Evolutionary conservation across 2,113 vertebrate species (phyloP), one percentile per base, ranked within the genome.

Genomic region (Halichoeres trimaculatus): DNA sequence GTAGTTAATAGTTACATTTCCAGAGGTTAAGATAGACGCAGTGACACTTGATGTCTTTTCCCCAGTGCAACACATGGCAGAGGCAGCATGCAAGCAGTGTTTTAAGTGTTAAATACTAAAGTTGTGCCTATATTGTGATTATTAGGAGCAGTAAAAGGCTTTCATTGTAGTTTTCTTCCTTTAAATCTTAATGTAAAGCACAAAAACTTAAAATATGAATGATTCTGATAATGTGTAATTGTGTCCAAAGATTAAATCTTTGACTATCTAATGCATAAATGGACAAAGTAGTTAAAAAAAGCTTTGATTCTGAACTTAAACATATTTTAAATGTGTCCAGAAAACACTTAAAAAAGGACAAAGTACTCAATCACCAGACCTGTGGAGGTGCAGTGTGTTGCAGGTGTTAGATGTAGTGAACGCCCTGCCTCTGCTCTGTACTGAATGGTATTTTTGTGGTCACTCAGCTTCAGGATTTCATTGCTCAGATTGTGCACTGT

Each of bases 21-120:
- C 69, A 1, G n/a, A 55, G 66, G 35, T 65, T 65, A 34, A 36
- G 55, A 60, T 61, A 4, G 16, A 12, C 11, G 43, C n/a, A 59
- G 36, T 56, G 7, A 34, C n/a, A n/a, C n/a, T n/a, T 75, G 2
- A 38, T 7, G 45, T 30, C 35, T 36, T 10, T 48, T 35, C 7
- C 10, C 9, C 9, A 47, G 12, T 68, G 68, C 45, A 87, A 81
- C 70, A 81, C 30, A 78, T 85, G 23, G 36, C 70, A 19, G n/a
- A 23, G 72, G 16, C 1, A 69, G 3, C 26, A 24, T 72, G 16
- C 1, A 64, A 3, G 22, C 8, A 34, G 24, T 22, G 1, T 30
- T 19, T 24, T 43, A 20, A 50, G 3, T 35, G 10, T 8, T 38
- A 17, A 7, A 43, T 43, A 20, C 17, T 2, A 14, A 24, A 36